A percentile compares a stretch with the other conserved stretches of the same genome.
These are phyloP conservation scores for Pachycephala philippinensis DNA, from an alignment of 2,113 vertebrate genomes.

Conservation along the genomic window DNA sequence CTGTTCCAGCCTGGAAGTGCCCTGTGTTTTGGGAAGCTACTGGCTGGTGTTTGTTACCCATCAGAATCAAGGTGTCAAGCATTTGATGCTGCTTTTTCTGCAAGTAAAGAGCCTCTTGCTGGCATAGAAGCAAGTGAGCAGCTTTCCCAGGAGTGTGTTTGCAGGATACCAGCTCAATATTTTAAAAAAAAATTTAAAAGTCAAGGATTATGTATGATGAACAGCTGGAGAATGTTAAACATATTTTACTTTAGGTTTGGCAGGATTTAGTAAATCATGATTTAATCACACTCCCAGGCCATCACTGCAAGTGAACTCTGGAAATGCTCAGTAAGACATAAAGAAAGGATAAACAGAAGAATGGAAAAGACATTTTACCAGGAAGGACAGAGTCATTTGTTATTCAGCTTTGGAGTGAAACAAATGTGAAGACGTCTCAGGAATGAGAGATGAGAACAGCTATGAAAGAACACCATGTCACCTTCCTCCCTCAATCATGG, in stretches of 20 bases:
- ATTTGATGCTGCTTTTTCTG: neutral
- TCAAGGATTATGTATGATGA: constrained; percentile 55
- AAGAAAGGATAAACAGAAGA: constrained; percentile 48
- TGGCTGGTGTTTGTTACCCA: neutral
- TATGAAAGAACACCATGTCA: neutral
- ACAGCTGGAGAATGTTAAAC: constrained; percentile 67
- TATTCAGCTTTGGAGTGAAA: constrained; percentile 3
- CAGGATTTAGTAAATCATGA: constrained; percentile 60
- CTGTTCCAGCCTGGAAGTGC: neutral
- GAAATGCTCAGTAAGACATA: constrained; percentile 42
- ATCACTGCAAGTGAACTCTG: constrained; percentile 53
- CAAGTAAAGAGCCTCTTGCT: neutral
- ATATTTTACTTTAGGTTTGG: constrained; percentile 68
- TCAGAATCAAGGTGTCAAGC: constrained; percentile 21
- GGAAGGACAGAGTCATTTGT: constrained; percentile 30
- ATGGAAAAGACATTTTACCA: constrained; percentile 57
- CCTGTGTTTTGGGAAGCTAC: neutral
- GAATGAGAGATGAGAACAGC: neutral
- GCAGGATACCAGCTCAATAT: constrained; percentile 45
- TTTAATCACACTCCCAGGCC: constrained; percentile 58
- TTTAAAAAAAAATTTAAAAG: constrained; percentile 18
- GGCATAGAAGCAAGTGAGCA: neutral
- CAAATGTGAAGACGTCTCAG: neutral
- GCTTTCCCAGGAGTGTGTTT: constrained; percentile 26
- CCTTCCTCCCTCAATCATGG: neutral